Conservation (phyloP, 1,140 invertebrate species). For the Chelonus insularis region DNA sequence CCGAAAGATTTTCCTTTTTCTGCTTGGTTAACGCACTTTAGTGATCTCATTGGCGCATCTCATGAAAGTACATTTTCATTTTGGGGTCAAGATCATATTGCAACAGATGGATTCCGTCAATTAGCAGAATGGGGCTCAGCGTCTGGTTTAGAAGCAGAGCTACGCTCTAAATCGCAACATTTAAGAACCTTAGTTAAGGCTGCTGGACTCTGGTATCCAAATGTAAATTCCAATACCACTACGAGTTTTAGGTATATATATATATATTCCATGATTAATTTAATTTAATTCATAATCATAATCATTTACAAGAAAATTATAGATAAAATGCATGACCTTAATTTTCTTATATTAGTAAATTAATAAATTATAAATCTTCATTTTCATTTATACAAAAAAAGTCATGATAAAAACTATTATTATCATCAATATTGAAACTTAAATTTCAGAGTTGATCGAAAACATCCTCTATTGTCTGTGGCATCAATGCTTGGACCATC, state of each 20-base stretch:
- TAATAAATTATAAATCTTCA: too few relatives aligned
- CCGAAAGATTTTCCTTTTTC: slow-evolving; percentile 95
- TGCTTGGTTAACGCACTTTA: slow-evolving; percentile 93
- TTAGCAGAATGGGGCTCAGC: slow-evolving; percentile 94
- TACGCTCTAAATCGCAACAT: slow-evolving; percentile 78
- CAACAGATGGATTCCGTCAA: slow-evolving; percentile 90
- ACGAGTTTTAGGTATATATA: slow-evolving; percentile 69
- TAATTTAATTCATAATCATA: slow-evolving; percentile 12
- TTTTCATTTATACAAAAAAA: too few relatives aligned
- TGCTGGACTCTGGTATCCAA: slow-evolving; percentile 89
- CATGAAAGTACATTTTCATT: slow-evolving; percentile 90
- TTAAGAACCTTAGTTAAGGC: slow-evolving; percentile 95
- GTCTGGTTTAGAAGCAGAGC: slow-evolving; percentile 86
- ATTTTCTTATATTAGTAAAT: too few relatives aligned
- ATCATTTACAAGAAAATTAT: too few relatives aligned
- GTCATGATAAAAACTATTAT: too few relatives aligned
- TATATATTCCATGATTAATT: neutral
- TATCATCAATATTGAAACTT: too few relatives aligned
- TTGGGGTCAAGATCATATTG: slow-evolving; percentile 90
- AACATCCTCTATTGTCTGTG: slow-evolving; percentile 87
- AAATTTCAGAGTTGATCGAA: slow-evolving; percentile 72
- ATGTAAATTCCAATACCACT: slow-evolving; percentile 85
- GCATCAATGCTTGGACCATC: slow-evolving; percentile 94
- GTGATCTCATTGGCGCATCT: slow-evolving; percentile 94
- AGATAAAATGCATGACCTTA: too few relatives aligned